A percentile compares a stretch with the other conserved stretches of the same genome.
Evolutionary conservation across 2,888 invertebrate species (phyloP).

Genomic region (Helobdella robusta): DNA sequence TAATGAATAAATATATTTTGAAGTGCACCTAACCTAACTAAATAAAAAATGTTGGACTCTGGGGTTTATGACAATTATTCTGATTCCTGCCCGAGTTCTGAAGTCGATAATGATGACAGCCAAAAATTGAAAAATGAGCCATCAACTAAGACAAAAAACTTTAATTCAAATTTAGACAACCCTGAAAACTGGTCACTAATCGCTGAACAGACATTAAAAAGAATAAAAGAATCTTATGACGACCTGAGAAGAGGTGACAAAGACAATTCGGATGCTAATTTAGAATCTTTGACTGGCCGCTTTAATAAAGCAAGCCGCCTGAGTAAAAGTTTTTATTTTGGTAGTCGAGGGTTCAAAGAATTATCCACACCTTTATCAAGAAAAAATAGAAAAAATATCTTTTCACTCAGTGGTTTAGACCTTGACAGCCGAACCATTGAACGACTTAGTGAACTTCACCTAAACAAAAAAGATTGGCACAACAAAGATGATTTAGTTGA

Average conservation of each 20-base stretch:
- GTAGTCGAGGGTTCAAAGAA: not conserved
- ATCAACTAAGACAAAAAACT: no score
- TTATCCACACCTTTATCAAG: not conserved
- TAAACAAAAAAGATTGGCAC: conserved; percentile 8
- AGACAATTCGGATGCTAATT: no score
- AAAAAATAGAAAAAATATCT: no score
- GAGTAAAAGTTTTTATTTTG: conserved; percentile 10
- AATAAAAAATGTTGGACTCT: conserved; percentile 19
- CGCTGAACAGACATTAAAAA: not conserved
- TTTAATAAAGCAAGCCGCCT: conserved; percentile 10
- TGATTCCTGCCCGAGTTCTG: not conserved
- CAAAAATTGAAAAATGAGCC: no score
- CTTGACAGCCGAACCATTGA: not conserved
- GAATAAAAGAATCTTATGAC: conserved; percentile 1
- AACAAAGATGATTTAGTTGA: conserved; percentile 17
- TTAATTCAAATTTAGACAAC: not conserved
- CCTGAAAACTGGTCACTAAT: not conserved
- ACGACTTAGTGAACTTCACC: not conserved
- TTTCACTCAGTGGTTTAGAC: conserved; percentile 8
- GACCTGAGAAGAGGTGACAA: conserved; percentile 14
- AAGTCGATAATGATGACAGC: not conserved
- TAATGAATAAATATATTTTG: no score
- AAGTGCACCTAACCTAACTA: no score
- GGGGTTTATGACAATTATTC: conserved; percentile 10
- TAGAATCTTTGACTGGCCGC: conserved; percentile 7